These are phyloP conservation scores for Gymnoscopelus microlampas DNA, from an alignment of 2,797 vertebrate genomes.

Conservation along the genomic window DNA sequence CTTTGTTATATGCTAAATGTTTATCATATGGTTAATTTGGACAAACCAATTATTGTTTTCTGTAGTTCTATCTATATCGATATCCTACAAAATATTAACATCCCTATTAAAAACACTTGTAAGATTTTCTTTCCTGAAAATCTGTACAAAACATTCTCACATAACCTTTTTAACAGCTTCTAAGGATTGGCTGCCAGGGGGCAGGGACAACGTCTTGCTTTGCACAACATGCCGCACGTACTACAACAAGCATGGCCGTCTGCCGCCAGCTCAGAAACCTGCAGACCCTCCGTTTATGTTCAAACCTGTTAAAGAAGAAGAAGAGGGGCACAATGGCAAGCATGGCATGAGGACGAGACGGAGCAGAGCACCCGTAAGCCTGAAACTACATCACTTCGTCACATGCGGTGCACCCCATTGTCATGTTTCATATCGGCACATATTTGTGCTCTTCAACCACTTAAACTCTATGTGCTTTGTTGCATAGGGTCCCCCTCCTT, in stretches of 20 bases:
- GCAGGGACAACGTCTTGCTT: constrained; percentile 89
- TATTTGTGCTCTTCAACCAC: too few relatives aligned
- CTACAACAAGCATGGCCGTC: constrained; percentile 96
- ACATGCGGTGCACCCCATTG: background rate
- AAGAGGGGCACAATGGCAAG: constrained; percentile 91
- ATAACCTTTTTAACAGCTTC: constrained; percentile 79
- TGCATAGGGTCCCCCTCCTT: too few relatives aligned
- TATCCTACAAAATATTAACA: too few relatives aligned
- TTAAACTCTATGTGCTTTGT: too few relatives aligned
- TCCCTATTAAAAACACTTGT: too few relatives aligned
- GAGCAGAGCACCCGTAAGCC: constrained; percentile 92
- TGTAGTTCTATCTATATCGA: too few relatives aligned
- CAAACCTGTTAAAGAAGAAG: constrained; percentile 97
- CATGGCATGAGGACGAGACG: constrained; percentile 99
- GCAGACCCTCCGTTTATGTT: constrained; percentile 94
- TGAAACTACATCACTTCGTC: constrained; percentile 10
- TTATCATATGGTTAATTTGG: too few relatives aligned
- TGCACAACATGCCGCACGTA: constrained; percentile 92
- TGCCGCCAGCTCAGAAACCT: constrained; percentile 91
- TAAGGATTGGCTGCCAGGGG: constrained; percentile 97
- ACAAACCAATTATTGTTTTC: too few relatives aligned
- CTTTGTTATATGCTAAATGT: too few relatives aligned
- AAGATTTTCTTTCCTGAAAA: background rate
- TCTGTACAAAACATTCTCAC: background rate
- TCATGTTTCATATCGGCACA: too few relatives aligned